Evolutionary conservation across 2,113 vertebrate species (phyloP).

Genomic region (Mobula birostris): DNA sequence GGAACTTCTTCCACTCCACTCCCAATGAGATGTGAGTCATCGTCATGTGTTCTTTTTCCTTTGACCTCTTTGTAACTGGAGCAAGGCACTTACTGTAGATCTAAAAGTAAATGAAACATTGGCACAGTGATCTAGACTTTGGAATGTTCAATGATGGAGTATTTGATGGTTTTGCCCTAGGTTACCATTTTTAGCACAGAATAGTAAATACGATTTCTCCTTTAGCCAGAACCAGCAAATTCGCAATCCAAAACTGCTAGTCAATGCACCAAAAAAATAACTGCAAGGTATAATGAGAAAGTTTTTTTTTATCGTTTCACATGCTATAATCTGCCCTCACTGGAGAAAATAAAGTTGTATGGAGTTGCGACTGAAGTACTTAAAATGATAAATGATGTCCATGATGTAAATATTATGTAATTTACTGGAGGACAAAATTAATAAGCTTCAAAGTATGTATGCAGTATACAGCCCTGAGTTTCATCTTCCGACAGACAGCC

Average conservation of each 20-base stretch:
- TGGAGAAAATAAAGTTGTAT: not conserved
- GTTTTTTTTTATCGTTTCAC: not conserved
- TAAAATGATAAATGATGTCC: not conserved
- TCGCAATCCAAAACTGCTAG: not conserved
- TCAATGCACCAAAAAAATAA: not conserved
- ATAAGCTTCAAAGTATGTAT: not conserved
- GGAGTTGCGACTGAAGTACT: not conserved
- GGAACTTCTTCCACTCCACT: not conserved
- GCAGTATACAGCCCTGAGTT: no score
- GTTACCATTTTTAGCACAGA: not conserved
- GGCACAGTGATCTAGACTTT: not conserved
- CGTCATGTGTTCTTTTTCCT: not conserved
- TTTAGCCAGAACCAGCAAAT: not conserved
- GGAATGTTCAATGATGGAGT: no score
- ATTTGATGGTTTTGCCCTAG: not conserved
- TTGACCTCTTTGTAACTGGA: not conserved
- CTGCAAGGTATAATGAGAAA: not conserved
- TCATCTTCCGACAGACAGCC: no score
- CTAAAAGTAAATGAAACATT: not conserved
- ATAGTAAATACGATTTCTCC: not conserved
- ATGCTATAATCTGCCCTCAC: not conserved
- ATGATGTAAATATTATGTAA: not conserved
- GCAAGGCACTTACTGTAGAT: not conserved
- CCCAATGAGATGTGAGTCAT: not conserved
- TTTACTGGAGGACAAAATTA: constrained; percentile 6